Evolutionary conservation across 2,888 invertebrate species (phyloP), one percentile per base, ranked within the genome.

Genomic region (Drosophila diplacantha): DNA sequence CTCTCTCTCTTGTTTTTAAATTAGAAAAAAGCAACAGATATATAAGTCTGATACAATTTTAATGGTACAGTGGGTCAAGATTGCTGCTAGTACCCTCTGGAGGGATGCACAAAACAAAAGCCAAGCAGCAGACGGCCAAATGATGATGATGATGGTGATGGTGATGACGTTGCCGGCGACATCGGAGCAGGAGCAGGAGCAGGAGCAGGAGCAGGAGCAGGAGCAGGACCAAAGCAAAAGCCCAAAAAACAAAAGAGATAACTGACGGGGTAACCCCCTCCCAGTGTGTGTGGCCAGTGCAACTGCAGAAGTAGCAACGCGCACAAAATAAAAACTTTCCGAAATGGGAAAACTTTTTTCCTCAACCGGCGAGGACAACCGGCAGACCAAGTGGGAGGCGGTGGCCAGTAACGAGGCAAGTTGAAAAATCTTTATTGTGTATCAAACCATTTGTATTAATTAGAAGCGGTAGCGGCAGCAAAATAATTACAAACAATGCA

Each of bases 371-470:
- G 75, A 69, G 74, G 75, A 65, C 51, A 56, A 37, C 18, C 52
- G 32, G 56, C 20, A 46, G 34, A 35, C 9, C 18, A 2, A 47
- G 26, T 11, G 12, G 24, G 9, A 7, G 18, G 38, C 3, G 18
- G 26, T 18, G 50, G 44, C 38, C 72, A 76, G 81, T 78, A 80
- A 81, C 83, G 73, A 83, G 79, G 47, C 83, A 83, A 80, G 83
- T 80, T 80, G 82, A 80, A 81, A 81, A 83, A 80, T 84, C 83
- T 81, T 82, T 81, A 82, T 84, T 81, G 81, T 84, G 75, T 81
- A 81, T 84, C 81, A 84, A 81, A 84, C 85, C 86, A 85, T 85
- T 85, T 85, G 85, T 85, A 85, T 85, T 85, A 85, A 85, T 85
- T 85, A 85, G 85, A 86, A 84, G 74, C 69, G 69, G 69, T 64